Base-by-base conservation (phyloP, 2,797 vertebrate species). In the Acridotheres tristis region DNA sequence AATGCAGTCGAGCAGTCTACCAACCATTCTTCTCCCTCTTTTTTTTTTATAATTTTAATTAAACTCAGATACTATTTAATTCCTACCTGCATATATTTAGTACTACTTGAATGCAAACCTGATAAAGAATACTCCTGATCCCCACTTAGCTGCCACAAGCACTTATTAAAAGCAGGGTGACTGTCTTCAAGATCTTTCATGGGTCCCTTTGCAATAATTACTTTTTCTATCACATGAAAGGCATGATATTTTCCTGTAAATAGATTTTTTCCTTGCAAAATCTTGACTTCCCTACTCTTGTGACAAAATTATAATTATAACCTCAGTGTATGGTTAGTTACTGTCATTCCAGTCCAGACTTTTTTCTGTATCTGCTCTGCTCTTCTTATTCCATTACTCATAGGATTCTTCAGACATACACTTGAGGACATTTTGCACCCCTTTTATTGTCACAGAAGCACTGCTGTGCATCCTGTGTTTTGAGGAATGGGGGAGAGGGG, bases 51-150 rank as follows among this genome's bases (percentile, higher is more conserved):
- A 98, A 99, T 99, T 99, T 99, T 99, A 99, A 99, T 99, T 99
- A 99, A 99, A 99, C 98, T 98, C 98, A 98, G 98, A 98, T 98
- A 99, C 99, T 98, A 98, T 99, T 98, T 98, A 99, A 98, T 99
- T 98, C 98, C 98, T 98, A 98, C 98, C 98, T 98, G 98, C 98
- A 98, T 97, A 98, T 97, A 98, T 98, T 98, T 98, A 98, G 98
- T 98, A 98, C 98, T 98, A 98, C 98, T 98, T 98, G 97, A 99
- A 98, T 98, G 98, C 98, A 98, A 98, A 98, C 98, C 98, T 98
- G 98, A 99, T 99, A 99, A 99, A 98, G 98, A 98, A 98, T 98
- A 97, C 97, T 98, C 98, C 98, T 98, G 98, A 99, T 98, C 98
- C 98, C 97, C 98, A 98, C 98, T 98, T 98, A 98, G 97, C 98